Conservation (phyloP, 2,888 invertebrate species). For the Tetheella fluctuosa region DNA sequence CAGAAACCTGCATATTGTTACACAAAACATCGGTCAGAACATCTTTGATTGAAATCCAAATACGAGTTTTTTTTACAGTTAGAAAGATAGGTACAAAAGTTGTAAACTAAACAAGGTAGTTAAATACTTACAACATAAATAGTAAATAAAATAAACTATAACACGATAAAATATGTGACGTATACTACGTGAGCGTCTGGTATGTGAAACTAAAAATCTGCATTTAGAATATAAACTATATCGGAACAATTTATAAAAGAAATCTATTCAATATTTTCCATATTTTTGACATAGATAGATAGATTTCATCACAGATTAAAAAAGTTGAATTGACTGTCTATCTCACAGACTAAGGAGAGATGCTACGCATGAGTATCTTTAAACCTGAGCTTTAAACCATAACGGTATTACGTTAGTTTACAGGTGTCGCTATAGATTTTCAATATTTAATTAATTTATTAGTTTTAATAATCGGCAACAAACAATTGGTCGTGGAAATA, state of each 20-base stretch:
- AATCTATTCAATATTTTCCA: conserved; percentile 49
- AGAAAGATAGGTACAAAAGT: background rate
- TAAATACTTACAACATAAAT: conserved; percentile 24
- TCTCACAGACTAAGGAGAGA: too few relatives aligned
- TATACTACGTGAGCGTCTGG: conserved; percentile 30
- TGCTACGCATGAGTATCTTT: too few relatives aligned
- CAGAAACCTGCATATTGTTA: conserved; percentile 13
- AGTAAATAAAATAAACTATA: conserved; percentile 31
- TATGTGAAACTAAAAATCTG: conserved; percentile 41
- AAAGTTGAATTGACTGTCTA: too few relatives aligned
- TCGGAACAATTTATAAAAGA: conserved; percentile 38
- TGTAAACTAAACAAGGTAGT: background rate
- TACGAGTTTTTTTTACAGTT: too few relatives aligned
- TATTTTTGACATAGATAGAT: conserved; percentile 46
- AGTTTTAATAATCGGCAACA: too few relatives aligned
- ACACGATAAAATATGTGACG: conserved; percentile 33
- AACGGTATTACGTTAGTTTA: too few relatives aligned
- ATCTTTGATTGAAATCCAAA: too few relatives aligned
- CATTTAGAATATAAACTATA: conserved; percentile 50
- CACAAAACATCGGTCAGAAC: background rate
- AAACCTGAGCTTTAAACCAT: too few relatives aligned
- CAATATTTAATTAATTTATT: too few relatives aligned
- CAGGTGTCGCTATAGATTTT: too few relatives aligned
- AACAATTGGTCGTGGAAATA: too few relatives aligned
- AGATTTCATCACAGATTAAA: conserved; percentile 2